These are phyloP conservation scores for Apodemia mormo DNA, from an alignment of 2,888 invertebrate genomes.

Conservation along the genomic window DNA sequence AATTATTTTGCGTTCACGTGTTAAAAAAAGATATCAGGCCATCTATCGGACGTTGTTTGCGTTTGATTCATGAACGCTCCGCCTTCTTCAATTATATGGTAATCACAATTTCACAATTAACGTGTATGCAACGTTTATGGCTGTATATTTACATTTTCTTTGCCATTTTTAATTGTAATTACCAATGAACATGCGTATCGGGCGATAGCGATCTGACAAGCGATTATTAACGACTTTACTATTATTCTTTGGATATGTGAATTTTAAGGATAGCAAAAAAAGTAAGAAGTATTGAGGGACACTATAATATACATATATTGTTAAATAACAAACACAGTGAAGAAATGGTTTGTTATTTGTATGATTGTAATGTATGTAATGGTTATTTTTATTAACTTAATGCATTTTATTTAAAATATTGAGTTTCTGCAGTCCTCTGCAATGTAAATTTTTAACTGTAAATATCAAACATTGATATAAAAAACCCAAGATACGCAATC, in stretches of 20 bases:
- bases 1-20: neutral
- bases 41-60: constrained; percentile 7
- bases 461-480: no score
- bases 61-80: constrained; percentile 40
- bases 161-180: constrained; percentile 12
- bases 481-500: no score
- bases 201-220: neutral
- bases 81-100: constrained; percentile 62
- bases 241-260: neutral
- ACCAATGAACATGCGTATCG: constrained; percentile 5
- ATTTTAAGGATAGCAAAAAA: neutral
- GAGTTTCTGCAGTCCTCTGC: no score
- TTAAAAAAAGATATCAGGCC: constrained; percentile 1
- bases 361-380: no score
- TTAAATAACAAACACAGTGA: no score
- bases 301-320: no score
- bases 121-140: constrained; percentile 47
- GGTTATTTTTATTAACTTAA: no score
- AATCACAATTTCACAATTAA: constrained; percentile 62
- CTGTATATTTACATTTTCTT: constrained; percentile 22
- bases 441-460: no score
- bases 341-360: no score
- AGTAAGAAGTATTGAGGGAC: no score
- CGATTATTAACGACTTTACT: constrained; percentile 7
- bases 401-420: no score